Percentiles rank a stretch among this genome's conserved stretches.
These are phyloP conservation scores for Girardinus metallicus DNA, from an alignment of 2,797 vertebrate species.

Conservation along the genomic window DNA sequence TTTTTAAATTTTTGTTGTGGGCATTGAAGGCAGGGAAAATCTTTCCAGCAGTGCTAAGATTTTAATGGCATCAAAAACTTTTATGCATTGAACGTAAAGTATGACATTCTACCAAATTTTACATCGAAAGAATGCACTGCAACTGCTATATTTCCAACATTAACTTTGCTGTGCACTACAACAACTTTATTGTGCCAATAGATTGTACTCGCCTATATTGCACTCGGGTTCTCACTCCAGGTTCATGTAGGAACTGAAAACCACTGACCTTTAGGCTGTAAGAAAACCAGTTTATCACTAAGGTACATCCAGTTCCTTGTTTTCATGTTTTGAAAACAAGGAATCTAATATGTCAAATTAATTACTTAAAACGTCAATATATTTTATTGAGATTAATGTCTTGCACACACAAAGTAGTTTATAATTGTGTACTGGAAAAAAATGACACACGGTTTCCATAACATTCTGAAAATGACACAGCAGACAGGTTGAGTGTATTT, in stretches of 20 bases:
- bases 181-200: not conserved
- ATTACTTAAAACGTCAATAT: not conserved
- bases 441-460: not conserved
- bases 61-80: not conserved
- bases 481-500: not conserved
- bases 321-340: not conserved
- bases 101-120: not conserved
- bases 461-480: not conserved
- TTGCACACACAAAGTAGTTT: not conserved
- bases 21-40: not conserved
- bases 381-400: not conserved
- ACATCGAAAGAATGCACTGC: not conserved
- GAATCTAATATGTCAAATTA: not conserved
- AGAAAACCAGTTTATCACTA: not conserved
- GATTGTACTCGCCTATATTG: not conserved
- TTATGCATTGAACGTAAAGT: not conserved
- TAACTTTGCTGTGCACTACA: not conserved
- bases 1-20: not conserved
- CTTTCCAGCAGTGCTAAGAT: not conserved
- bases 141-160: not conserved
- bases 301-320: not conserved
- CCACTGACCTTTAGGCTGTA: not conserved
- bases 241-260: not conserved
- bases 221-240: not conserved
- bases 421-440: not conserved